phyloP scores from a whole-genome alignment of 1,140 invertebrate genomes.

The Meloidogyne chitwoodi region DNA sequence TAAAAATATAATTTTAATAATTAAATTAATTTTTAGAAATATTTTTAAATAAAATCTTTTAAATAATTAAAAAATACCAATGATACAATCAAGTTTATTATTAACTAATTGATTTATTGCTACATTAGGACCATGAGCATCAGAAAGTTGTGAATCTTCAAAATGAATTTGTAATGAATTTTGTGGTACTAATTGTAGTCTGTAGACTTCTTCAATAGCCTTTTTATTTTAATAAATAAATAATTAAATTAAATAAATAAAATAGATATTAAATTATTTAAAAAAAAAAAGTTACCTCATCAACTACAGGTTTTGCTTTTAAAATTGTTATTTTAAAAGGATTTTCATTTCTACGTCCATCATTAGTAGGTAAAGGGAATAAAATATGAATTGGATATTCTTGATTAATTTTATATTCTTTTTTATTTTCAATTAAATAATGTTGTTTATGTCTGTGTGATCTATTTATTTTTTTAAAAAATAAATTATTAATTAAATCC shows the following conservation, averaged over 20 bases:
- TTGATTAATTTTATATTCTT: slow-evolving; percentile 12
- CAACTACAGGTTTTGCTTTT: slow-evolving; percentile 49
- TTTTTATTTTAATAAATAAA: background rate
- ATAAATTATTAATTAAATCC: background rate
- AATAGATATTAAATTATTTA: too few relatives aligned
- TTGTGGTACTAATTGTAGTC: slow-evolving; percentile 37
- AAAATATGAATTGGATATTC: slow-evolving; percentile 52
- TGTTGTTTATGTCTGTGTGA: background rate
- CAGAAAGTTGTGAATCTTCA: slow-evolving; percentile 47
- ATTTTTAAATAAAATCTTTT: too few relatives aligned
- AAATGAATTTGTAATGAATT: slow-evolving; percentile 45
- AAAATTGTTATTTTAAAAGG: slow-evolving; percentile 53
- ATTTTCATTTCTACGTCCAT: slow-evolving; percentile 36
- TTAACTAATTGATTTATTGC: slow-evolving; percentile 52
- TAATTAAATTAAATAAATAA: too few relatives aligned
- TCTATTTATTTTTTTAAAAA: background rate
- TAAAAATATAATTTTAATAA: slow-evolving; percentile 9
- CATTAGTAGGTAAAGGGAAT: slow-evolving; percentile 47
- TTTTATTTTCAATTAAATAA: background rate
- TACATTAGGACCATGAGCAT: slow-evolving; percentile 57
- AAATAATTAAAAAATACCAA: slow-evolving; percentile 36
- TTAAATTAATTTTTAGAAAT: too few relatives aligned
- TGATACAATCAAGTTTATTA: slow-evolving; percentile 54
- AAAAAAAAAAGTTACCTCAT: slow-evolving; percentile 17
- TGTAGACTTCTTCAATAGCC: slow-evolving; percentile 45